Evolutionary conservation across 1,140 invertebrate genomes (phyloP), one percentile per base, ranked within the genome.

Genomic region (Bombyx mori): DNA sequence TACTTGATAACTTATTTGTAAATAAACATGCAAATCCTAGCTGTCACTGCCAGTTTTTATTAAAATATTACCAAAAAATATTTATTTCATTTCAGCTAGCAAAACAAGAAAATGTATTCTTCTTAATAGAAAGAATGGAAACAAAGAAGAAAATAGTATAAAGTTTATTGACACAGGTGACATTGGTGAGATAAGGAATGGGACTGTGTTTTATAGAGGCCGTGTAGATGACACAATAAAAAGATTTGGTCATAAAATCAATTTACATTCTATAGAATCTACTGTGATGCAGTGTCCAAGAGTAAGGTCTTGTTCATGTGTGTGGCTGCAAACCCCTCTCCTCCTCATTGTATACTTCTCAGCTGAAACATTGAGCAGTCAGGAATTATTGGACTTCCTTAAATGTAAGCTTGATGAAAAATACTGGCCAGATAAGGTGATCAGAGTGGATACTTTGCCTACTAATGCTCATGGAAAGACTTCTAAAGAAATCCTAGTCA

Each of bases 191-290:
- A 77, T 89, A 43, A 74, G 82, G 63, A 77, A 78, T 56, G 88
- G 88, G 6, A 79, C 77, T 52, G 80, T 94, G n/a, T 90, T 90
- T 68, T 94, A 91, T 65, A 83, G 90, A 66, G 90, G 92, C 8
- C 88, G 94, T 55, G 88, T 78, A 63, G 92, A 94, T 85, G 88
- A 90, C 61, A 77, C 90, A 46, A 85, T 95, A n/a, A 96, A 96
- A 85, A 84, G 93, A 77, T 91, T 92, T 82, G 94, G 94, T 2
- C 89, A 91, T 63, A 92, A 92, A 79, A 69, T 95, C 18, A 89
- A 91, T 71, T 75, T 94, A 42, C 68, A 80, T 42, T 73, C 88
- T 53, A 89, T 95, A 51, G 91, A 94, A 82, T 74, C 81, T 66
- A 81, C 84, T 54, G 79, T 88, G 8, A 78, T 83, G 67, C 73